A percentile compares a stretch with the other conserved stretches of the same genome.
Conservation (phyloP, 2,113 vertebrate genomes). For the Nanorana parkeri region DNA sequence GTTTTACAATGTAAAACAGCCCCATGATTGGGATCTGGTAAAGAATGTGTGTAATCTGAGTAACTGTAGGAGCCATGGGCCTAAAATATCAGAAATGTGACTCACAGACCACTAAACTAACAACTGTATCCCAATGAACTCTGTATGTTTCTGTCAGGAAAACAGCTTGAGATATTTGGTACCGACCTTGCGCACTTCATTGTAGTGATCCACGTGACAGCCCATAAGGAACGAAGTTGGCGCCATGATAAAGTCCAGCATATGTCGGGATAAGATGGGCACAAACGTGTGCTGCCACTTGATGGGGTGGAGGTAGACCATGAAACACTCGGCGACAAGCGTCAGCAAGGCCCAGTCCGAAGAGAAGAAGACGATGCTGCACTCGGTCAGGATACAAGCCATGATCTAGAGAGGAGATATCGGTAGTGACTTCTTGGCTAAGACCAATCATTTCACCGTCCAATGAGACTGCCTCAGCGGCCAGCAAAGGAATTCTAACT, state of each 20-base stretch:
- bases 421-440: no score
- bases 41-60: no score
- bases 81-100: not conserved
- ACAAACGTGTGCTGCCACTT: slow-evolving; percentile 93
- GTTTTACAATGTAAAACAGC: no score
- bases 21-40: no score
- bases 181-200: slow-evolving; percentile 82
- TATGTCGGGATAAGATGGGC: slow-evolving; percentile 85
- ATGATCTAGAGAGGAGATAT: slow-evolving; percentile 79
- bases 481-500: no score
- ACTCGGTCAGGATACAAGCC: slow-evolving; percentile 86
- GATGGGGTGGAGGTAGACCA: slow-evolving; percentile 86
- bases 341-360: slow-evolving; percentile 88
- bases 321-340: slow-evolving; percentile 83
- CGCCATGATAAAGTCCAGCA: slow-evolving; percentile 96
- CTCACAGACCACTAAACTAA: not conserved
- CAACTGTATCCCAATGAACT: not conserved
- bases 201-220: slow-evolving; percentile 84
- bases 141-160: no score
- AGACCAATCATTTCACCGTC: no score
- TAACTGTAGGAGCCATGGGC: not conserved
- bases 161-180: not conserved
- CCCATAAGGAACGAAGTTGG: slow-evolving; percentile 98
- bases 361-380: slow-evolving; percentile 88
- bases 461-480: no score